Base-by-base conservation (phyloP, 2,113 vertebrate species). In the Kryptolebias marmoratus region DNA sequence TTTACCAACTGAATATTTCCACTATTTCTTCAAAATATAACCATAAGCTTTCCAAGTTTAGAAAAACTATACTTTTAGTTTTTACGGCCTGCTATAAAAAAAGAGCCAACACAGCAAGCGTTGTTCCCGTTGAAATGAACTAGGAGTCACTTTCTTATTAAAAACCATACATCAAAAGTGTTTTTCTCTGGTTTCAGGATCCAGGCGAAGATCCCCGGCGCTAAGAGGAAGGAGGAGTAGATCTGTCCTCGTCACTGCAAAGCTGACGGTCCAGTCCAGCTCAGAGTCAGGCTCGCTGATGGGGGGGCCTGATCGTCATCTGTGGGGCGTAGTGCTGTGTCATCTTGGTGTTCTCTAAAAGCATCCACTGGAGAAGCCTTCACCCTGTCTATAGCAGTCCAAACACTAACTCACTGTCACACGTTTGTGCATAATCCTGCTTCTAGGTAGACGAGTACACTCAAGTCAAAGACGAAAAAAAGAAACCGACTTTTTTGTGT, bases 181-280 rank as follows among this genome's bases (percentile, higher is more conserved):
- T 63, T 76, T 63, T 76, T 80, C 61, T 79, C 10, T 77, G 5
- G 76, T 64, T 76, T 59, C 87, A 99, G 97, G 94, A 97, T 98
- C 86, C 96, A 99, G 91, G 97, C 97, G 82, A 99, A 98, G 95
- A 99, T 99, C 87, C 97, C 97, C 44, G 98, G 97, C 32, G 95
- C 97, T 75, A 98, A 98, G 90, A 96, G 96, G 92, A 97, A 98
- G 94, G 93, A 96, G 70, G 97, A 98, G 88, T 99, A 95, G 93
- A 92, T 11, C 75, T 4, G 63, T 62, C 18, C 36, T 70, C 64
- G 69, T 58, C 81, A 72, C 56, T 9, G 31, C 50, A 79, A 79
- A 84, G 83, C 77, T 71, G 77, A 86, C 63, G 69, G 85, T 76
- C 65, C 58, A 64, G 85, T 83, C 64, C 82, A 88, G 81, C 82